Conservation (phyloP, 2,888 invertebrate species). For the Cremastobaeus sp. region DNA sequence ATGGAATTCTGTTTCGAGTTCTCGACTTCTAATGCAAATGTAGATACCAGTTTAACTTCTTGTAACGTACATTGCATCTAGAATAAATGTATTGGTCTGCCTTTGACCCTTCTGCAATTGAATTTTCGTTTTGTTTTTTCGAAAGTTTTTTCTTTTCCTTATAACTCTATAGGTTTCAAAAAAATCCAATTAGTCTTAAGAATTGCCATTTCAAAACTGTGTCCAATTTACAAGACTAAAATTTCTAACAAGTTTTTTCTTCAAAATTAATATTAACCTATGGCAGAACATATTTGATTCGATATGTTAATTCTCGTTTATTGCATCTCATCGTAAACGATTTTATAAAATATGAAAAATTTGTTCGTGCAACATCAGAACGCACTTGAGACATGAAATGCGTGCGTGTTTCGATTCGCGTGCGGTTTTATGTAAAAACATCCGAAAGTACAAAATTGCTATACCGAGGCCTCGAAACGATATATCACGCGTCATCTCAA, state of each 20-base stretch:
- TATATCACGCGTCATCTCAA: slow-evolving; percentile 58
- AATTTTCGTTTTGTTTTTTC: no score
- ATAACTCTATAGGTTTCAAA: no score
- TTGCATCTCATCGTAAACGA: no score
- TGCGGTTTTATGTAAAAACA: slow-evolving; percentile 29
- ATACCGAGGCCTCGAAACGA: slow-evolving; percentile 41
- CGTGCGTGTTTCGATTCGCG: slow-evolving; percentile 14
- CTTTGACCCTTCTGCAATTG: slow-evolving; percentile 51
- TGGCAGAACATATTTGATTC: no score
- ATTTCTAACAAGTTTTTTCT: no score
- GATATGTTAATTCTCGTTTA: no score
- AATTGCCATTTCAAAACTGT: no score
- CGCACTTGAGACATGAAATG: not conserved
- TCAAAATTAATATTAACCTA: no score
- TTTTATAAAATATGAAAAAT: no score
- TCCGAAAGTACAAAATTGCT: slow-evolving; percentile 34
- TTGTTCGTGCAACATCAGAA: slow-evolving; percentile 6
- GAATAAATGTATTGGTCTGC: slow-evolving; percentile 50
- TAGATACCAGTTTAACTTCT: slow-evolving; percentile 62
- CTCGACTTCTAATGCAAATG: slow-evolving; percentile 52
- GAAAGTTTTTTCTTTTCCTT: no score
- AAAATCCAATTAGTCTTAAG: no score
- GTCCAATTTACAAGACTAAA: no score
- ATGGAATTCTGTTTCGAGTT: slow-evolving; percentile 63
- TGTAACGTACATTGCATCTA: slow-evolving; percentile 39